A percentile compares a stretch with the other conserved stretches of the same genome.
phyloP scores from a whole-genome alignment of 1,140 invertebrate genomes.

The Aleiodes sp. region DNA sequence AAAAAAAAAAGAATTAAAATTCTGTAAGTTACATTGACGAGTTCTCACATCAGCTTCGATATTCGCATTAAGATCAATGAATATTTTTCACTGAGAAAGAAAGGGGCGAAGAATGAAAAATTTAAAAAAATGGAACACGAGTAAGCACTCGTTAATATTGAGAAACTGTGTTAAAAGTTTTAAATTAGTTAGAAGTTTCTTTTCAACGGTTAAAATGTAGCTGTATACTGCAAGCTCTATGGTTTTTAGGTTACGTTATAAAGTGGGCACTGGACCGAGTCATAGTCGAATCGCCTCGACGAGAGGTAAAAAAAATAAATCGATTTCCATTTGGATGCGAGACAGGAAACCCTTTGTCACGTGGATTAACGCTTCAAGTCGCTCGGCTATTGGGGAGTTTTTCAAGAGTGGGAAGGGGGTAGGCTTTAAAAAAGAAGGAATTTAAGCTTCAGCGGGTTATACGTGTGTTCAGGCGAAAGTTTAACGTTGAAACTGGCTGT shows the following conservation, averaged over 20 bases:
- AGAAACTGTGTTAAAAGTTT: slow-evolving; percentile 4
- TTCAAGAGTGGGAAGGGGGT: no score
- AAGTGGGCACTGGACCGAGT: slow-evolving; percentile 25
- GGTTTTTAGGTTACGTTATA: slow-evolving; percentile 19
- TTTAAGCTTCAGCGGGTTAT: slow-evolving; percentile 14
- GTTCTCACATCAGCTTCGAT: no score
- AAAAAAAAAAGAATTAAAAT: no score
- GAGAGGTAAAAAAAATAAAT: slow-evolving; percentile 37
- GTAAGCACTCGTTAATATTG: slow-evolving; percentile 4
- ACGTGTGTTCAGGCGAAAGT: slow-evolving; percentile 9
- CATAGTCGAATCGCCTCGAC: slow-evolving; percentile 25
- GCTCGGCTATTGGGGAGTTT: slow-evolving; percentile 30
- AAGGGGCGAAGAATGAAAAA: no score
- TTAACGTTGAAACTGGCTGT: slow-evolving; percentile 33
- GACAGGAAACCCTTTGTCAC: slow-evolving; percentile 45
- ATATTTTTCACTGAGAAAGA: neutral
- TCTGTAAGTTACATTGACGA: no score
- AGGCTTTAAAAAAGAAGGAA: no score
- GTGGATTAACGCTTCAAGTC: slow-evolving; percentile 45
- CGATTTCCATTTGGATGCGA: slow-evolving; percentile 46
- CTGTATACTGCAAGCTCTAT: neutral
- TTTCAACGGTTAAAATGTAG: neutral
- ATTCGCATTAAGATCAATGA: no score
- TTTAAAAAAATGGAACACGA: neutral
- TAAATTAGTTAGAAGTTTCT: neutral